phyloP scores from a whole-genome alignment of 2,113 vertebrate species.

The Prietella phreatophila region DNA sequence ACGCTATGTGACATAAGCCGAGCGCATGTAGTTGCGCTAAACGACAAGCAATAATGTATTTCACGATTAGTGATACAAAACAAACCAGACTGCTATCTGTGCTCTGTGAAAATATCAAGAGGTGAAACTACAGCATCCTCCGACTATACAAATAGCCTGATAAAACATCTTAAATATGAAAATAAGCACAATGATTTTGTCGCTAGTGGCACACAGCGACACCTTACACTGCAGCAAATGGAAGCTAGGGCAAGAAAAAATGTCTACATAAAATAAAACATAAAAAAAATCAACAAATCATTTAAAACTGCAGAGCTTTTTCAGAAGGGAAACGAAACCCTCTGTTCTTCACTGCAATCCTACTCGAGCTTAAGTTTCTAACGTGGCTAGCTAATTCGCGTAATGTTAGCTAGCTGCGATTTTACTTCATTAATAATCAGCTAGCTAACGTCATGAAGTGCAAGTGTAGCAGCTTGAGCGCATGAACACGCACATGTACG shows the following conservation, averaged over 20 bases:
- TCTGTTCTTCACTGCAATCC: too few species aligned
- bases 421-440: background rate
- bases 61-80: background rate
- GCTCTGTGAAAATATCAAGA: background rate
- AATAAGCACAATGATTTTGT: slow-evolving; percentile 5
- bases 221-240: background rate
- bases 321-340: background rate
- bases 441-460: background rate
- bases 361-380: background rate
- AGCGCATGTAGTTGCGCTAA: background rate
- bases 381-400: background rate
- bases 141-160: too few species aligned
- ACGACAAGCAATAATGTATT: background rate
- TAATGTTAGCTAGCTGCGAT: background rate
- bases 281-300: background rate
- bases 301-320: background rate
- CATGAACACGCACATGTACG: background rate
- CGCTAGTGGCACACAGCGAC: background rate
- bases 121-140: background rate
- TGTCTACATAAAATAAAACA: background rate
- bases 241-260: background rate
- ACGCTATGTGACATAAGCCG: background rate
- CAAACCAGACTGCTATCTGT: background rate
- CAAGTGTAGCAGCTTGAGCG: background rate
- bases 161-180: background rate